Base-by-base conservation (phyloP, 2,888 invertebrate genomes). In the Lasioglossum malachurum region DNA sequence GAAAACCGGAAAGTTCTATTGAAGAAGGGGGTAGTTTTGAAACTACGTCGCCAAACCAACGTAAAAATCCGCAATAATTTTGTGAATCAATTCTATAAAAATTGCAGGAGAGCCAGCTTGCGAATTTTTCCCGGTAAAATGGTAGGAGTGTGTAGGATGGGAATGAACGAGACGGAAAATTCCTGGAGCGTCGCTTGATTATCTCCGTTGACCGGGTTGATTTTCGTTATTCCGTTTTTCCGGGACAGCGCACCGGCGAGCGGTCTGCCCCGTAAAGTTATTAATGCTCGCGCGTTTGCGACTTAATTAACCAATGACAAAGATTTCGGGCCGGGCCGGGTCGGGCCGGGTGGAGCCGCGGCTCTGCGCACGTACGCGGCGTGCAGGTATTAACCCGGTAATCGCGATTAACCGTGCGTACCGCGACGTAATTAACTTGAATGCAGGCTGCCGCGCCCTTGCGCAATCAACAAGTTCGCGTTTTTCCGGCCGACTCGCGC, bases 341-440 rank as follows among this genome's bases (percentile, higher is more conserved):
- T 60, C 35, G 35, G 35, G 35, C 1, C 60, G 79, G 57, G 80
- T 41, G 31, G 60, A 1, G 12, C 38, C 53, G 53, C 23, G 53
- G 53, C 23, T 10, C 8, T 10, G 53, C 53, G 53, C 53, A 53
- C 53, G 53, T 53, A 53, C 23, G 53, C 38, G 12, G 69, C 75
- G 64, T 71, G 38, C 38, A 64, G 60, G 16, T 64, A 64, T 64
- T 64, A 53, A 53, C 44, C 46, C 72, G 38, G 27, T 69, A 38
- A 74, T 71, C 84, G 74, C 88, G 86, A 87, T 89, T 87, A 91
- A 87, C 79, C 78, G 75, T 81, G 80, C 86, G 82, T 78, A 82
- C 78, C 80, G 82, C 80, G 86, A 88, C 80, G 87, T 89, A 91
- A 91, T 91, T 91, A 91, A 87, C 86, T 64, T 64, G 82, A 83